Percentiles rank a stretch among this genome's conserved stretches.
Conservation (phyloP, 2,888 invertebrate species). For the Aricia artaxerxes region DNA sequence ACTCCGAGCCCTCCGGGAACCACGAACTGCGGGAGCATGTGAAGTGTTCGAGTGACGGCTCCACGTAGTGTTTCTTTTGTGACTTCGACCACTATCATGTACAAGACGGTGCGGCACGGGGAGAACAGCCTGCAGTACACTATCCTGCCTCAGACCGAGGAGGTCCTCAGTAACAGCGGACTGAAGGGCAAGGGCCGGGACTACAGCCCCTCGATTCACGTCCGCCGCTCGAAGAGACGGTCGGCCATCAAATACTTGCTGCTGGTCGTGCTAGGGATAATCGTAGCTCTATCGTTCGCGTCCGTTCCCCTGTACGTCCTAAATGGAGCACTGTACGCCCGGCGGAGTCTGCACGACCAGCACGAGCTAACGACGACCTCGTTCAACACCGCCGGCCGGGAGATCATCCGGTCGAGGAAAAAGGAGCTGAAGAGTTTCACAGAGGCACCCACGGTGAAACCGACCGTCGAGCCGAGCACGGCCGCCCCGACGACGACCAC, state of each 20-base stretch:
- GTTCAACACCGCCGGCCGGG: slow-evolving; percentile 55
- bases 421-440: slow-evolving; percentile 63
- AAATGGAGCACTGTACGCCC: slow-evolving; percentile 58
- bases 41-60: slow-evolving; percentile 55
- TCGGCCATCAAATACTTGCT: slow-evolving; percentile 65
- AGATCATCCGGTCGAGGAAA: slow-evolving; percentile 63
- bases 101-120: slow-evolving; percentile 87
- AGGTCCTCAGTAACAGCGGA: slow-evolving; percentile 82
- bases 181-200: slow-evolving; percentile 77
- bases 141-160: slow-evolving; percentile 86
- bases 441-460: slow-evolving; percentile 53
- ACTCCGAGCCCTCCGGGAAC: background rate
- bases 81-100: slow-evolving; percentile 77
- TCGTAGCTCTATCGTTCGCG: slow-evolving; percentile 60
- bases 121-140: slow-evolving; percentile 88
- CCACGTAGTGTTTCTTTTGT: slow-evolving; percentile 66
- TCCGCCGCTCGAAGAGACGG: slow-evolving; percentile 62
- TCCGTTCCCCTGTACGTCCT: slow-evolving; percentile 65
- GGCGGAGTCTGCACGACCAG: slow-evolving; percentile 53
- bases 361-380: slow-evolving; percentile 55
- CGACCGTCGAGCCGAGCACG: slow-evolving; percentile 51
- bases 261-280: slow-evolving; percentile 61
- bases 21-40: slow-evolving; percentile 57
- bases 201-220: slow-evolving; percentile 73
- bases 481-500: slow-evolving; percentile 47